Evolutionary conservation across 2,888 invertebrate genomes (phyloP), one percentile per base, ranked within the genome.

Genomic region (Drosophila quinaria): DNA sequence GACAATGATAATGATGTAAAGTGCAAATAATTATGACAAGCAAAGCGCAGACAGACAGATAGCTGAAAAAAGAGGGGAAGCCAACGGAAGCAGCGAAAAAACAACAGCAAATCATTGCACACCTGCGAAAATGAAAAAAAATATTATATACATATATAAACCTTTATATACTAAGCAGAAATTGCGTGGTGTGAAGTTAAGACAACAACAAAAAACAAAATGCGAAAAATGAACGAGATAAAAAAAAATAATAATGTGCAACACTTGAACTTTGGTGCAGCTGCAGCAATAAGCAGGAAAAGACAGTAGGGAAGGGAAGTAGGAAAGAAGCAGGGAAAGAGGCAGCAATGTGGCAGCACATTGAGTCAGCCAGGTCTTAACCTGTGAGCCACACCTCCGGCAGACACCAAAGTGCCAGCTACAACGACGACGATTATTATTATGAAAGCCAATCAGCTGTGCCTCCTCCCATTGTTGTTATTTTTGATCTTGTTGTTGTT

Each of bases 371-470:
- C 67, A 44, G 63, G 63, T 52, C 70, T 50, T 58, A 75, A 54
- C 75, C 70, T 65, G 58, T 65, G 58, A 74, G 76, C 63, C 80
- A 80, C 80, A 77, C 80, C 76, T 76, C 35, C 75, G 41, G 11
- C 46, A 47, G 50, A 58, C 56, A 33, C 63, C 58, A 58, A 58
- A 72, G 78, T 59, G 59, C 51, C 74, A 73, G 73, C 52, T 54
- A 75, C 58, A 58, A 59, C 80, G 65, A 73, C 73, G 79, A 89
- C 25, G 25, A 25, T 25, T 25, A 25, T 25, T 25, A 25, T 84
- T 84, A 89, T 84, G 84, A 89, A 84, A 89, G 89, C 89, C 89
- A 84, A 84, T 84, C 84, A 89, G 89, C 89, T 84, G 83, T 72
- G 84, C 51, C 60, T 58, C 44, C 56, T 51, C 31, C 46, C 66